Conservation (phyloP, 2,888 invertebrate genomes). For the Lasioglossum calceatum region DNA sequence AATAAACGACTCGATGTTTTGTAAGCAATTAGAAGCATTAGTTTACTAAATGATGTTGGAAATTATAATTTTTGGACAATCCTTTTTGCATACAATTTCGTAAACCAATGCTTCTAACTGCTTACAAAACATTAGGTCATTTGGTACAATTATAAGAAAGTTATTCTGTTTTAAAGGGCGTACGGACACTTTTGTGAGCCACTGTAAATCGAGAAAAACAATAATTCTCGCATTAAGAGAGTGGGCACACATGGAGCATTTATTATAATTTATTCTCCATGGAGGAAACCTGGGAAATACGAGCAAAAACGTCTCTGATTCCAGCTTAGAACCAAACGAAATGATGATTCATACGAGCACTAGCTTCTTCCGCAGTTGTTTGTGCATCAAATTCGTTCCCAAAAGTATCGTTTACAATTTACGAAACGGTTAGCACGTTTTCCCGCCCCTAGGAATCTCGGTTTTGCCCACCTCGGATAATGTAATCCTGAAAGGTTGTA, state of each 20-base stretch:
- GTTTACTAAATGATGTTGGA: too few species aligned
- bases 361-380: neutral
- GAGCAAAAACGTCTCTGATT: neutral
- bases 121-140: too few species aligned
- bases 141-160: too few species aligned
- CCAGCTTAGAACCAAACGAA: neutral
- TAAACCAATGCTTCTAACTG: too few species aligned
- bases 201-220: neutral
- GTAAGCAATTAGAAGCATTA: too few species aligned
- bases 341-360: neutral
- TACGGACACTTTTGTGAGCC: too few species aligned
- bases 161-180: too few species aligned
- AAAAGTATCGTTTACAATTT: neutral
- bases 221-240: neutral
- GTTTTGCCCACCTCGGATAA: constrained; percentile 17
- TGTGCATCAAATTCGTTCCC: neutral
- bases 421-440: neutral
- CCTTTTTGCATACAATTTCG: too few species aligned
- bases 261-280: neutral
- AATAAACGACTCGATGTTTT: too few species aligned
- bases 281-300: neutral
- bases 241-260: neutral
- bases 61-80: too few species aligned
- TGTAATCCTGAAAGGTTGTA: constrained; percentile 50
- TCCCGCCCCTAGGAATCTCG: neutral